These are phyloP conservation scores for Pao palembangensis DNA, from an alignment of 2,113 vertebrate species.

Conservation along the genomic window DNA sequence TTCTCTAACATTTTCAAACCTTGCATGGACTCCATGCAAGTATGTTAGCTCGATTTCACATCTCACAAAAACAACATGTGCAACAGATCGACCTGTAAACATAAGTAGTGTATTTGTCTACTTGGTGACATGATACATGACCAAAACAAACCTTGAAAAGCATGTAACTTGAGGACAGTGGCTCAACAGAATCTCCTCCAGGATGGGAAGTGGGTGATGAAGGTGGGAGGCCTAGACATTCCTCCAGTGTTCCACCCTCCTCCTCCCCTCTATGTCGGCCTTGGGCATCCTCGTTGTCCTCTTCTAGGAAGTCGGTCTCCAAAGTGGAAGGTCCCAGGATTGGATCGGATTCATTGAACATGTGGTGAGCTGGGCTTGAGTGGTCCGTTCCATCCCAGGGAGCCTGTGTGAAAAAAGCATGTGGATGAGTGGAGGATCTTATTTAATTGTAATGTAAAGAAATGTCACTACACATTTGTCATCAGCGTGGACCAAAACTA, in stretches of 20 bases:
- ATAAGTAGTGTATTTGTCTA: neutral
- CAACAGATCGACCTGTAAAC: too few species aligned
- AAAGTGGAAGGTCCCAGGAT: constrained; percentile 71
- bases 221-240: constrained; percentile 77
- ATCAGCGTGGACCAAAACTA: too few species aligned
- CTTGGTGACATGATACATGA: neutral
- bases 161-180: constrained; percentile 74
- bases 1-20: too few species aligned
- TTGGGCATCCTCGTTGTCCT: constrained; percentile 70
- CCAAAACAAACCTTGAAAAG: constrained; percentile 72
- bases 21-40: too few species aligned
- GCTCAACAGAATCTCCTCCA: constrained; percentile 67
- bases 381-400: constrained; percentile 75
- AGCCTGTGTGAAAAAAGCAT: constrained; percentile 40
- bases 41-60: too few species aligned
- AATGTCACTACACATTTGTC: too few species aligned
- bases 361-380: constrained; percentile 73
- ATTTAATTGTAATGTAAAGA: too few species aligned
- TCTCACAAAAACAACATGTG: too few species aligned
- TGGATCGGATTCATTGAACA: constrained; percentile 78
- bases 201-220: constrained; percentile 69
- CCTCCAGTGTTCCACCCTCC: constrained; percentile 66
- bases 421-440: neutral
- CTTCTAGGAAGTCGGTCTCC: constrained; percentile 73
- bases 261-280: constrained; percentile 40